Base-by-base conservation (phyloP, 2,797 vertebrate genomes). In the Artibeus lituratus region DNA sequence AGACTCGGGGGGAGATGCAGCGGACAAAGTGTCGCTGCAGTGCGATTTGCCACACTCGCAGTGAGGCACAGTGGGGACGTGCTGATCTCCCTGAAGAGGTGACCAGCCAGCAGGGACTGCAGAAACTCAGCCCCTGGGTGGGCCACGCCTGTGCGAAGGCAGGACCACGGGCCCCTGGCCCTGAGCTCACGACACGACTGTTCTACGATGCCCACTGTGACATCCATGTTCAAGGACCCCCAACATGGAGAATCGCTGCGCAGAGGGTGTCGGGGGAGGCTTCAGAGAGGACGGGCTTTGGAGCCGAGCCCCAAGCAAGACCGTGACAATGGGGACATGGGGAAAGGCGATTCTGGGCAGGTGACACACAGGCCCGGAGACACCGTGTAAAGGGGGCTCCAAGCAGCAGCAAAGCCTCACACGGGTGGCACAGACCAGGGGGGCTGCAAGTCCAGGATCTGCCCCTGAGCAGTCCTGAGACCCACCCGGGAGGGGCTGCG, bases 11-110 rank as follows among this genome's bases (percentile, higher is more conserved):
- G 78, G 83, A 94, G 92, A 94, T 67, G 87, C 87, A 90, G 57
- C 90, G 92, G 90, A 81, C 77, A 91, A 96, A 93, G 37, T 29
- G 90, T 57, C 65, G 26, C 67, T 94, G n/a, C 67, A 73, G 96
- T 82, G 49, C 69, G 47, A 73, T 90, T 94, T 96, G 82, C 92
- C 92, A 88, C n/a, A n/a, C n/a, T n/a, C n/a, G n/a, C n/a, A n/a
- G n/a, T n/a, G n/a, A n/a, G n/a, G n/a, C n/a, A n/a, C n/a, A n/a
- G n/a, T n/a, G 32, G 49, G 53, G 44, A 78, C 92, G 49, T 74
- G 89, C 51, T n/a, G 62, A 77, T 42, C 57, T 59, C 65, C 76
- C 44, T n/a, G 51, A 67, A 91, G 74, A 84, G 85, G 84, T 19
- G 44, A 78, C 74, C 47, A 6, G 37, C 78, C 62, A 78, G 49